Base-by-base conservation (phyloP, 2,888 invertebrate species). In the Hyposoter didymator region DNA sequence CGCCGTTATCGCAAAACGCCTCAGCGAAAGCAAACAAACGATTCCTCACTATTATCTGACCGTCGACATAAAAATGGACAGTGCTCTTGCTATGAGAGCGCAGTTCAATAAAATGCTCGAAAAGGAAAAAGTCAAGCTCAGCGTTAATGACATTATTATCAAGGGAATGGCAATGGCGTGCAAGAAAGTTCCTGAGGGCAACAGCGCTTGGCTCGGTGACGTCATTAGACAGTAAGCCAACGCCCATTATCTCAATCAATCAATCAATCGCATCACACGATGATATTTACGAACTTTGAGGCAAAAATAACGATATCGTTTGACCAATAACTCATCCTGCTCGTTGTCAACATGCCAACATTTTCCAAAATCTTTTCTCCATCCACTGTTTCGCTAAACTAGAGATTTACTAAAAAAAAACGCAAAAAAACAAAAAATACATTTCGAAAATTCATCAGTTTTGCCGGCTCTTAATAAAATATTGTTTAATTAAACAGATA, bases 1-100 rank as follows among this genome's bases (percentile, higher is more conserved):
- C 86, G 96, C 96, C 87, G 97, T 97, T 45, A 99, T 99, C 92
- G 99, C 99, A 39, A 98, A 98, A 93, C 95, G 99, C 55, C 95
- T 99, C 73, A 93, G 97, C 1, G 96, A 97, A 91, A 98, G 99
- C 49, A 99, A 99, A 94, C 97, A 97, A 94, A 97, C 96, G 72
- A 98, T 99, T 92, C 99, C 99, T 5, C 99, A 99, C 94, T 99
- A 99, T 94, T 99, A 99, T 94, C 95, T 99, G 2, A 96, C 97
- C 0, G 95, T 97, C 62, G 98, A 99, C 79, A 95, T 98, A 82
- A 96, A 97, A 91, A 96, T 99, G 90, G 99, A 99, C 92, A 93
- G 95, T 86, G 94, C 96, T 22, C 86, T 98, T 78, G 95, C 96
- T 91, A 94, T 98, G 92, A 95, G 99, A 85, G 95, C 96, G 89